A percentile compares a stretch with the other conserved stretches of the same genome.
phyloP scores from a whole-genome alignment of 1,140 invertebrate species.

The Eubasilissa regina region DNA sequence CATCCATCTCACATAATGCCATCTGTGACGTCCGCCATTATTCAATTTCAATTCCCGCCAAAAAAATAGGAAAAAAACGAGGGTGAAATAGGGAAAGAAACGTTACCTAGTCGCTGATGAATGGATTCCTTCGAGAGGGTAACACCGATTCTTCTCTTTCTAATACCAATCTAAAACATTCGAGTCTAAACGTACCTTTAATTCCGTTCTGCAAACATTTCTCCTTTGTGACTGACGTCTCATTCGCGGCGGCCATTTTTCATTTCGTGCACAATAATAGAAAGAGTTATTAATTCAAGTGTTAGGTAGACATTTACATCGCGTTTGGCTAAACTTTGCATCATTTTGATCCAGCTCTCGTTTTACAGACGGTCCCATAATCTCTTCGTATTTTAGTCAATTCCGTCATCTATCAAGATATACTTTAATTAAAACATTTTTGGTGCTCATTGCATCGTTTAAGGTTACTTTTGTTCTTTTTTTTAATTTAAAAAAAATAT shows the following conservation, averaged over 20 bases:
- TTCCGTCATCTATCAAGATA: not conserved
- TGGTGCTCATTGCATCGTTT: no score
- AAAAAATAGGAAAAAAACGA: conserved; percentile 63
- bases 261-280: conserved; percentile 4
- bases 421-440: no score
- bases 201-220: conserved; percentile 23
- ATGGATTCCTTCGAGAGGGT: conserved; percentile 46
- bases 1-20: conserved; percentile 72
- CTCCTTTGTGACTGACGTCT: conserved; percentile 8
- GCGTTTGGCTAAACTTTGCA: not conserved
- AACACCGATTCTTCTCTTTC: conserved; percentile 25
- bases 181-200: conserved; percentile 12
- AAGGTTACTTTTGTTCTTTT: no score
- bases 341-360: not conserved
- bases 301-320: not conserved
- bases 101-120: conserved; percentile 56
- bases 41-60: conserved; percentile 70
- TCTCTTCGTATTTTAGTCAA: not conserved
- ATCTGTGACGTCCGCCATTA: conserved; percentile 70
- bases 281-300: not conserved
- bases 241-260: conserved; percentile 12
- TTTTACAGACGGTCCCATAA: not conserved
- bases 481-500: no score
- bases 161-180: conserved; percentile 39
- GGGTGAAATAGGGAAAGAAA: conserved; percentile 57